Conservation (phyloP, 2,113 vertebrate genomes). For the Anhinga anhinga region DNA sequence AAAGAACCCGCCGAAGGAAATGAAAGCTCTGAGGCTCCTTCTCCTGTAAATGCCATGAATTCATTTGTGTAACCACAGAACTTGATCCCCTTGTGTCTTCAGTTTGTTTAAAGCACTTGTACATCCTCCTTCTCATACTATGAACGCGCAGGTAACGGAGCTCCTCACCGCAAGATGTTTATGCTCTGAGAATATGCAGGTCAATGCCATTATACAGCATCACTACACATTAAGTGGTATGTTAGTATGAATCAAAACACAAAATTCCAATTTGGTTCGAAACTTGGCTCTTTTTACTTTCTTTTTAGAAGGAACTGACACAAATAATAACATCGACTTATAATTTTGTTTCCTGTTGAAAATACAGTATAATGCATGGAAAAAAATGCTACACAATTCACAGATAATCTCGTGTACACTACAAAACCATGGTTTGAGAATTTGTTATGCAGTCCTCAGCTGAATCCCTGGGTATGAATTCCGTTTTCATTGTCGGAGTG, state of each 20-base stretch:
- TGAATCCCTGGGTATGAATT: constrained; percentile 79
- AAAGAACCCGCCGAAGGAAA: constrained; percentile 90
- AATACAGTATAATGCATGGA: constrained; percentile 78
- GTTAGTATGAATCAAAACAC: constrained; percentile 38
- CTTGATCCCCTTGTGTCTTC: constrained; percentile 49
- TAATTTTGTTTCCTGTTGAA: constrained; percentile 60
- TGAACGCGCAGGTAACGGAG: constrained; percentile 54
- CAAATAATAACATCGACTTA: constrained; percentile 23
- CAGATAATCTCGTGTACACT: constrained; percentile 73
- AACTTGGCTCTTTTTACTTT: constrained; percentile 57
- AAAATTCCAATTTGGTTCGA: constrained; percentile 49
- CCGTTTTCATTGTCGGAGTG: constrained; percentile 82
- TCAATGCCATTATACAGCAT: not conserved
- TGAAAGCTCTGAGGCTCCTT: constrained; percentile 94
- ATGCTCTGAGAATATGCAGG: constrained; percentile 55
- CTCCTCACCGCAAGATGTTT: constrained; percentile 50
- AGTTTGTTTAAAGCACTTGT: constrained; percentile 64
- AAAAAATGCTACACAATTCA: constrained; percentile 67
- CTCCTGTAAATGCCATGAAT: constrained; percentile 96
- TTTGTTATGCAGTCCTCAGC: constrained; percentile 78
- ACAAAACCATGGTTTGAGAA: constrained; percentile 70
- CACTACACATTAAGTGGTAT: constrained; percentile 27
- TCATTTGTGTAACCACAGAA: constrained; percentile 88
- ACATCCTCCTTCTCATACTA: constrained; percentile 52
- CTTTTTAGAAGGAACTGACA: constrained; percentile 53